These are phyloP conservation scores for Catharus fuscescens DNA, from an alignment of 2,113 vertebrate species.

Conservation along the genomic window DNA sequence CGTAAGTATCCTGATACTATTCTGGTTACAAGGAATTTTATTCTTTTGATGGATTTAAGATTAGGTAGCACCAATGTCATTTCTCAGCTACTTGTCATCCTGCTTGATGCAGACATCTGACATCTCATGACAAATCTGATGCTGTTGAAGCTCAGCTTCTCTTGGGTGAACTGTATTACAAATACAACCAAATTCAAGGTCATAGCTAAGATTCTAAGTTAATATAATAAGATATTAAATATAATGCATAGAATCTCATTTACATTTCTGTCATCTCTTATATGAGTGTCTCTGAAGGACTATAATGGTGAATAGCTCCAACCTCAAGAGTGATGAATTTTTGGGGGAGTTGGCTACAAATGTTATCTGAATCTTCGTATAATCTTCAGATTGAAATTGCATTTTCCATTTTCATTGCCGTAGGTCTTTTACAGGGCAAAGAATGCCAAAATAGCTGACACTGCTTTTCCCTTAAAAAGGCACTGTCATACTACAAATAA, in stretches of 20 bases:
- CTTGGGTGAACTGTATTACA: not conserved
- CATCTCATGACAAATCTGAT: constrained; percentile 17
- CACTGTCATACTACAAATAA: not conserved
- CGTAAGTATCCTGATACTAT: not conserved
- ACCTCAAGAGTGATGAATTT: not conserved
- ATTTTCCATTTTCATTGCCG: not conserved
- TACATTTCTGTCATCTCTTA: not conserved
- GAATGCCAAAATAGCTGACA: not conserved
- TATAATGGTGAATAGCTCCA: not conserved
- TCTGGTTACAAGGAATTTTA: not conserved
- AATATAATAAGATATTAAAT: constrained; percentile 12
- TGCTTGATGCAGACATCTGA: constrained; percentile 12
- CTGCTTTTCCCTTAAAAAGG: not conserved
- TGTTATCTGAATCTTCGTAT: not conserved
- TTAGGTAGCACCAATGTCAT: not conserved
- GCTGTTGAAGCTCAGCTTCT: constrained; percentile 21
- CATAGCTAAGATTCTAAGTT: not conserved
- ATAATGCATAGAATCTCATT: not conserved
- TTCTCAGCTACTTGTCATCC: constrained; percentile 22
- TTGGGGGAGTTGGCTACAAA: not conserved
- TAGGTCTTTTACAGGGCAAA: not conserved
- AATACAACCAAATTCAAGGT: constrained; percentile 20
- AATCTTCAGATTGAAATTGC: not conserved
- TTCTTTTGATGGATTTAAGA: constrained; percentile 6
- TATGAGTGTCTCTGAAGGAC: not conserved